Base-by-base conservation (phyloP, 1,140 invertebrate species). In the Plectrocnemia conspersa region DNA sequence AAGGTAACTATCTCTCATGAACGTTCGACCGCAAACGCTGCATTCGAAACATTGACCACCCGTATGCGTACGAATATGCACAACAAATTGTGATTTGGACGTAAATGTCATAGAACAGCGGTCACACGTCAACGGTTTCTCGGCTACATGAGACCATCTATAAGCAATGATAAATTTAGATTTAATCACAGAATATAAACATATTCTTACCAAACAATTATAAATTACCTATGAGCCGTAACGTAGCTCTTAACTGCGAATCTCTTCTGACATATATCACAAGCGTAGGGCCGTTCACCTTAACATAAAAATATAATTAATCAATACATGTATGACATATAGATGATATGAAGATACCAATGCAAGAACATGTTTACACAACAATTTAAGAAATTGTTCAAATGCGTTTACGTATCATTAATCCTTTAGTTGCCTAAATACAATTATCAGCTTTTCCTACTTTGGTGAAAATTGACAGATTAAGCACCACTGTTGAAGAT, bases 211-310 rank as follows among this genome's bases (percentile, higher is more conserved):
- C 11, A 10, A 21, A 56, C 54, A 46, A 54, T 6, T 18, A 25
- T 9, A 1, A 32, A 13, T 61, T 60, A 78, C 76, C 77, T 75
- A 65, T 88, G 85, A 19, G 84, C 83, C 33, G 82, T 83, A 36
- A 87, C 81, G 63, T 88, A 87, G 66, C 83, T 86, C 66, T 86
- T 86, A 41, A 86, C 84, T 13, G 85, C 82, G 68, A 88, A 88
- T 61, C 82, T 75, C 68, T 85, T 85, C 62, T 85, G 79, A 69
- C 84, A 86, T 59, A 86, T 82, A 70, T 86, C 83, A 73, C 84
- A 86, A 47, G 81, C 79, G 59, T 85, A 86, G 3, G 83, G 84
- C 47, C 82, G 75, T 68, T 85, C 83, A 61, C 75, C 75, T 76
- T 64, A 65, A 59, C 13, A 50, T 35, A 33, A 33, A 5, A 35